These are phyloP conservation scores for Bucco capensis DNA, from an alignment of 2,113 vertebrate species.

Conservation along the genomic window DNA sequence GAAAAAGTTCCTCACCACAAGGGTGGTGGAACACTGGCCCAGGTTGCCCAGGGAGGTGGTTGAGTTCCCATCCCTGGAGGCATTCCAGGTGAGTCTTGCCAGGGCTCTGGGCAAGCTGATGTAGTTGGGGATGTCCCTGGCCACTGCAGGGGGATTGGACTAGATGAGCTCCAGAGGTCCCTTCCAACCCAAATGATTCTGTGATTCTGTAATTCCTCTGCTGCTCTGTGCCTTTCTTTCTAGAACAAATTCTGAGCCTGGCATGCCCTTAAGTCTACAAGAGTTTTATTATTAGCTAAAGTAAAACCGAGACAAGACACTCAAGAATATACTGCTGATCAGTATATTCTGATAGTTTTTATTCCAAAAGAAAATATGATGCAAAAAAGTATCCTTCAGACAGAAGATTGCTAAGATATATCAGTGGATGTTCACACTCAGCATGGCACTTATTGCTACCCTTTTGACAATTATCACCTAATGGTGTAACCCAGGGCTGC, in stretches of 20 bases:
- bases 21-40: too few relatives aligned
- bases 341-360: not conserved
- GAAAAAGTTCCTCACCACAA: too few relatives aligned
- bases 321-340: not conserved
- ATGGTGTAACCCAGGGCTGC: not conserved
- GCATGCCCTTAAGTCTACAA: not conserved
- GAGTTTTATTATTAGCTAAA: not conserved
- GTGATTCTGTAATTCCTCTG: not conserved
- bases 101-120: too few relatives aligned
- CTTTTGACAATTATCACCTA: not conserved
- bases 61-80: too few relatives aligned
- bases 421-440: constrained; percentile 17
- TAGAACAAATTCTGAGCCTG: not conserved
- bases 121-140: too few relatives aligned
- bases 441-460: not conserved
- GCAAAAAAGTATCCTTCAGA: not conserved
- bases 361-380: not conserved
- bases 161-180: too few relatives aligned
- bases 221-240: not conserved
- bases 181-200: too few relatives aligned
- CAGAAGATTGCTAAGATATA: accelerated
- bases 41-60: too few relatives aligned
- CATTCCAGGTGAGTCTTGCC: too few relatives aligned
- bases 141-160: too few relatives aligned
- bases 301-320: not conserved